Evolutionary conservation across 2,888 invertebrate species (phyloP).

Genomic region (Nymphalis urticae): DNA sequence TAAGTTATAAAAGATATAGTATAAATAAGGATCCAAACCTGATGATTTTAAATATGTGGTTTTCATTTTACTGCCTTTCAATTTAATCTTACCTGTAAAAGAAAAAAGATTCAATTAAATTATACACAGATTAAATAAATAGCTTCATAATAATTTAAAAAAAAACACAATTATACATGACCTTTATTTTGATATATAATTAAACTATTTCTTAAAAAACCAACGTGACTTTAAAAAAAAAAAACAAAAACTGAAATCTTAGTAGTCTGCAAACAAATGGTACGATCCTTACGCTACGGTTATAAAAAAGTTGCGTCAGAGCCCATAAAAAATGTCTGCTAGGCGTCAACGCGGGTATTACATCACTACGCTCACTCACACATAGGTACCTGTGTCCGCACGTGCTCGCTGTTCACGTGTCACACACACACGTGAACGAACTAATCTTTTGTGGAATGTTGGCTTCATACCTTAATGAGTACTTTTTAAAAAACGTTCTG

Average conservation of each 20-base stretch:
- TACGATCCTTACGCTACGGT: conserved; percentile 58
- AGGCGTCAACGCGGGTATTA: conserved; percentile 74
- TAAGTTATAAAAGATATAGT: too few species aligned
- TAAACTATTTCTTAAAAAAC: neutral
- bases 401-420: conserved; percentile 46
- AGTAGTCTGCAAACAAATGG: conserved; percentile 18
- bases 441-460: conserved; percentile 80
- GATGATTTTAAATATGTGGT: conserved; percentile 26
- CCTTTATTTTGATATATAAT: neutral
- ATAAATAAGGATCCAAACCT: conserved; percentile 25
- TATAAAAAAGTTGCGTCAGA: conserved; percentile 80
- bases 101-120: conserved; percentile 30
- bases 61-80: conserved; percentile 28
- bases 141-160: neutral
- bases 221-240: conserved; percentile 9
- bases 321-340: conserved; percentile 80
- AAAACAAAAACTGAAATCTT: conserved; percentile 3
- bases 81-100: conserved; percentile 46
- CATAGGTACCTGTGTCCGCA: conserved; percentile 38
- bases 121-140: conserved; percentile 10
- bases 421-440: conserved; percentile 50
- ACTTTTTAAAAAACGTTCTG: conserved; percentile 69
- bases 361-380: conserved; percentile 61
- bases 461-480: conserved; percentile 75
- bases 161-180: neutral